phyloP scores from a whole-genome alignment of 2,797 vertebrate species.

The Hemibagrus guttatus region DNA sequence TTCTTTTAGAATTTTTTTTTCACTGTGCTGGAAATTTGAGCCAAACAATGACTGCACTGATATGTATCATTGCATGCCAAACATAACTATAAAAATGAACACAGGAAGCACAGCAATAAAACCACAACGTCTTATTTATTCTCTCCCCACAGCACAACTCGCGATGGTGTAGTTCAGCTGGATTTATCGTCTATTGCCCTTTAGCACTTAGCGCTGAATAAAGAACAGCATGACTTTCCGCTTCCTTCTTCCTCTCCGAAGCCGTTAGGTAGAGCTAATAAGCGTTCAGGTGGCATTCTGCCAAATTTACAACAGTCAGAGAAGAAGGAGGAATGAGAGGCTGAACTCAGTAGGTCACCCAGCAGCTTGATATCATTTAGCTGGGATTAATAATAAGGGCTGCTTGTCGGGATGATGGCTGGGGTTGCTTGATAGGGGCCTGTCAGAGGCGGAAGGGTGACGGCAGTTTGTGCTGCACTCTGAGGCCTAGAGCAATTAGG shows the following conservation, averaged over 20 bases:
- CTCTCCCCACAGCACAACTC: background rate
- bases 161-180: background rate
- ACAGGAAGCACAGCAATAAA: background rate
- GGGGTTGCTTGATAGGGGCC: background rate
- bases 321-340: slow-evolving; percentile 57
- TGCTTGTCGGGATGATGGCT: background rate
- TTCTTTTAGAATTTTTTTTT: background rate
- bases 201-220: background rate
- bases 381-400: slow-evolving; percentile 7
- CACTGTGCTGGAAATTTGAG: background rate
- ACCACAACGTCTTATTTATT: background rate
- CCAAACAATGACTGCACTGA: background rate
- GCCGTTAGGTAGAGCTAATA: slow-evolving; percentile 60
- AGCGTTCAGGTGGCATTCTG: slow-evolving; percentile 51
- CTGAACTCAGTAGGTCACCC: slow-evolving; percentile 61
- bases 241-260: slow-evolving; percentile 5
- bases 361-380: slow-evolving; percentile 61
- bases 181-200: background rate
- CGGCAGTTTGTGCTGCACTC: background rate
- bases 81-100: background rate
- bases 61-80: background rate
- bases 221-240: slow-evolving; percentile 16
- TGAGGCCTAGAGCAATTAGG: background rate
- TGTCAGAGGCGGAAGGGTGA: slow-evolving; percentile 14
- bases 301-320: slow-evolving; percentile 45